Base-by-base conservation (phyloP, 2,113 vertebrate genomes). In the Nothocercus nigrocapillus region DNA sequence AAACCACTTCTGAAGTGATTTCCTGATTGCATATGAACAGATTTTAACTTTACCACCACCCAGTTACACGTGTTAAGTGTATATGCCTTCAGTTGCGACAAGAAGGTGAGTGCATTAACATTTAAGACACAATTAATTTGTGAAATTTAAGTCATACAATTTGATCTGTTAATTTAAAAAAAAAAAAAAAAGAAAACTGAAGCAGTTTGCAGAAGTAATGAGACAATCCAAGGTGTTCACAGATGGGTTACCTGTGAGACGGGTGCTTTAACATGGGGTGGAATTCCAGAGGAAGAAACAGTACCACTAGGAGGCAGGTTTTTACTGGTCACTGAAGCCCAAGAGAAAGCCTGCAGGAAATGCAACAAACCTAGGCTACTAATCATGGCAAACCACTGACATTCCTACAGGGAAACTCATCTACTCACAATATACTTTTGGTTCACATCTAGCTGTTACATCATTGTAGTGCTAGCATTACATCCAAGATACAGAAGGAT, bases 311-410 rank as follows among this genome's bases (percentile, higher is more conserved):
- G 99, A 98, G 99, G 99, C 98, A 99, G 98, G 98, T 99, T 99
- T 99, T 99, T 99, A 99, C 99, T 99, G 98, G 99, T 99, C 98
- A 99, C 99, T 97, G 98, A 99, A 97, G 99, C 99, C 99, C 99
- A 99, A 97, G 99, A 99, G 98, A 99, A 99, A 97, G 99, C 98
- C 99, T 99, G 98, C 97, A 98, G 98, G 98, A 97, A 98, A 98
- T 97, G 96, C 98, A 98, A 98, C 97, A 98, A 97, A 98, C 97
- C 98, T 98, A 97, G 97, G 97, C 98, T 98, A 98, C 97, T 98
- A 96, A 98, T 98, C 96, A 97, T 97, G 86, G 96, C 96, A 98
- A 98, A 98, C 97, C 96, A 98, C 97, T 97, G 95, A 97, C 97
- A 98, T 97, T 97, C 92, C 97, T 95, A 97, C 38, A 97, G 97